These are phyloP conservation scores for Oplegnathus fasciatus DNA, from an alignment of 2,113 vertebrate genomes.

Conservation along the genomic window DNA sequence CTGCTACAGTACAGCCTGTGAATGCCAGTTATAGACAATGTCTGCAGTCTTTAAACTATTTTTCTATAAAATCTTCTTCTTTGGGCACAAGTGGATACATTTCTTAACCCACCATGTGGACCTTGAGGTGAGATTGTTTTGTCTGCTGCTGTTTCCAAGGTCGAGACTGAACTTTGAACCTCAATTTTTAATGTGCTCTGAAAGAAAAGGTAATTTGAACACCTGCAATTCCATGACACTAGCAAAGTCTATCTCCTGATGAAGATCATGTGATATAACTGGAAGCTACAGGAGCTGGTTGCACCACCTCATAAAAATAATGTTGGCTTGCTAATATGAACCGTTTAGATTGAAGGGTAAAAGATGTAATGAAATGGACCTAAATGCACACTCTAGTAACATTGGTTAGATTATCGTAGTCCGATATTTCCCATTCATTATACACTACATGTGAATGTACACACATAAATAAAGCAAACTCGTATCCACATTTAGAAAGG, in stretches of 20 bases:
- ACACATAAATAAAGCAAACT: no score
- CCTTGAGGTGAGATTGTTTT: not conserved
- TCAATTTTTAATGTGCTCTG: not conserved
- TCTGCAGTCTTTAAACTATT: not conserved
- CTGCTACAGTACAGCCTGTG: not conserved
- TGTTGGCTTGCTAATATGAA: no score
- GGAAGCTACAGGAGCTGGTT: not conserved
- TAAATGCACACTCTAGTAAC: no score
- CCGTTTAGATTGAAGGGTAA: no score
- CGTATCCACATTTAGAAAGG: no score
- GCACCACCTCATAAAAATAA: not conserved
- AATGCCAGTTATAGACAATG: not conserved
- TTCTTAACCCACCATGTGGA: not conserved
- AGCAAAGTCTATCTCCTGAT: not conserved
- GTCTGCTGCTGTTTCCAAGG: not conserved
- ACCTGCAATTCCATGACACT: not conserved
- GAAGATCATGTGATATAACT: not conserved
- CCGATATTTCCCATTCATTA: no score
- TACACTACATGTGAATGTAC: no score
- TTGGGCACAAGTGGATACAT: not conserved
- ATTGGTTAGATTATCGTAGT: no score
- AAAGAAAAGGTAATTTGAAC: not conserved
- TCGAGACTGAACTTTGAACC: not conserved
- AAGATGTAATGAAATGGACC: no score
- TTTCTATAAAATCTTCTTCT: constrained; percentile 4